Evolutionary conservation across 37 sponge, comb jelly and placozoan species (phyloP).

Genomic region (Halichondria panicea): DNA sequence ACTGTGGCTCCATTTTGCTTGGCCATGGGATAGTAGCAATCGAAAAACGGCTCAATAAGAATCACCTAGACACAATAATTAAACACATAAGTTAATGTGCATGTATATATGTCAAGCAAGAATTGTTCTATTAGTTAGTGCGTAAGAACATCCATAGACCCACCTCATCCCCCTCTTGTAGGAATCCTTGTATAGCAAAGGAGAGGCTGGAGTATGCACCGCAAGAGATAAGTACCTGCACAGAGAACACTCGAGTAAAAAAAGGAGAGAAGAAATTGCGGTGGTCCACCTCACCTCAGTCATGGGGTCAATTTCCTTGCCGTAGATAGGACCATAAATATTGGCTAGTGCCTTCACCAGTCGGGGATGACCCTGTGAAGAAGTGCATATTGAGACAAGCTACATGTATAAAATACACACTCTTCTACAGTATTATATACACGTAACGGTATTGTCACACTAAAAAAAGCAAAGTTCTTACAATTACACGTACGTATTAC

Average conservation of each 20-base stretch:
- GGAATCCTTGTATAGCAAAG: conserved; percentile 62
- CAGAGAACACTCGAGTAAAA: too few relatives aligned
- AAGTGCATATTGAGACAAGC: neutral
- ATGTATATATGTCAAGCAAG: neutral
- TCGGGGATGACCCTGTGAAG: conserved; percentile 83
- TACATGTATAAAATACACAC: neutral
- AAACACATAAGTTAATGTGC: too few relatives aligned
- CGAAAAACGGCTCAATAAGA: conserved; percentile 96
- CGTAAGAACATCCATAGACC: neutral
- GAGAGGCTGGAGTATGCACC: conserved; percentile 89
- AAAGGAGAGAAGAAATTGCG: too few relatives aligned
- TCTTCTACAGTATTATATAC: neutral
- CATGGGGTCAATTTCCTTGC: conserved; percentile 82
- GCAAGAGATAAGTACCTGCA: conserved; percentile 62
- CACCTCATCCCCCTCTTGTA: conserved; percentile 97
- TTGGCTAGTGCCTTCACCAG: conserved; percentile 89
- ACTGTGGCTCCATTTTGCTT: conserved; percentile 72
- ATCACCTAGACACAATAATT: conserved; percentile 65
- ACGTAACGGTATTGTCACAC: neutral
- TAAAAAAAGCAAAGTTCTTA: neutral
- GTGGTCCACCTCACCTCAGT: conserved; percentile 60
- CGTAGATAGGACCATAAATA: conserved; percentile 58
- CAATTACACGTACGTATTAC: too few relatives aligned
- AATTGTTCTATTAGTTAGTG: neutral
- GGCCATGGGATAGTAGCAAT: conserved; percentile 87